phyloP scores from a whole-genome alignment of 2,113 vertebrate species.

The Jacana jacana region DNA sequence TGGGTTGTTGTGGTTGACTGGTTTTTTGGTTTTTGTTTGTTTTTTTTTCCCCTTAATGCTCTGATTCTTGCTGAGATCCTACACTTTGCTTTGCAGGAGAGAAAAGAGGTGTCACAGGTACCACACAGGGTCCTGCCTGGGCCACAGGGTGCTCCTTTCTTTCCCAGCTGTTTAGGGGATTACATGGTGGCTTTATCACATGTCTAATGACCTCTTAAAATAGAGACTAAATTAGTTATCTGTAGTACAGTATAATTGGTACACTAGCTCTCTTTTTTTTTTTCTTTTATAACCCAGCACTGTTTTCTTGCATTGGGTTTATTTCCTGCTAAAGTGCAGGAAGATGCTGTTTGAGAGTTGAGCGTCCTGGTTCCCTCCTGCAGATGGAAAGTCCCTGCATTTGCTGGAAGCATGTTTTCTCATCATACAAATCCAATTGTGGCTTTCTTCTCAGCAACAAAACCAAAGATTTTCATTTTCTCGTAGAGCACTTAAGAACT shows the following conservation, averaged over 20 bases:
- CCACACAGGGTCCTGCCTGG: rapidly evolving
- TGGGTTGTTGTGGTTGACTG: background rate
- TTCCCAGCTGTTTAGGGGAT: background rate
- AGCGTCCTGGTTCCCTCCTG: background rate
- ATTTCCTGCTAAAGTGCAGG: background rate
- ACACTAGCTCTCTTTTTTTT: background rate
- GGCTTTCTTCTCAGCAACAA: background rate
- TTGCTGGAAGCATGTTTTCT: background rate
- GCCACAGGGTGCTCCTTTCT: background rate
- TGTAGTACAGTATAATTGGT: background rate
- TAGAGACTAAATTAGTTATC: background rate
- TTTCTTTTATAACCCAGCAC: background rate
- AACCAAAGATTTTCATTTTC: background rate
- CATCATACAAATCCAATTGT: background rate
- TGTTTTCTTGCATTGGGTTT: background rate
- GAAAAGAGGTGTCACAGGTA: background rate
- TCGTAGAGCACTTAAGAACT: background rate
- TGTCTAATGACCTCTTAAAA: background rate
- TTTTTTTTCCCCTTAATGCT: background rate
- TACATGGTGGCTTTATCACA: background rate
- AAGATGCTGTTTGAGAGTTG: background rate
- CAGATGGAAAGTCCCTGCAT: background rate
- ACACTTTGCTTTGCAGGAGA: background rate
- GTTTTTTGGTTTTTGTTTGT: background rate
- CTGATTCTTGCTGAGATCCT: background rate